Base-by-base conservation (phyloP, 2,113 vertebrate species). In the Pachycephala philippinensis region DNA sequence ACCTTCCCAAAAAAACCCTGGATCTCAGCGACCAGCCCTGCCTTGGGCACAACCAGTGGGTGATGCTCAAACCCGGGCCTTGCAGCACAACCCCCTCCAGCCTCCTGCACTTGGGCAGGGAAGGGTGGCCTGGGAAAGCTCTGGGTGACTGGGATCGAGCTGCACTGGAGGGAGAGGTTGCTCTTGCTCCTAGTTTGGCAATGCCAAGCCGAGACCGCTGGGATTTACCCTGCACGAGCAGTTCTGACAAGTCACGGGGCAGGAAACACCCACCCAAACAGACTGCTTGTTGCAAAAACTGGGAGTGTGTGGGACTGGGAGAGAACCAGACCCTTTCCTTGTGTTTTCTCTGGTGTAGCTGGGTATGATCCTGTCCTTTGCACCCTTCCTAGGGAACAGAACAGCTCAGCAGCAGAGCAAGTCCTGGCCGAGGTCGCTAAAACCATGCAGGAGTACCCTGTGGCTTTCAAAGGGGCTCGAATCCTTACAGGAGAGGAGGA, bases 401-500 rank as follows among this genome's bases (percentile, higher is more conserved):
- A 98, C 45, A 66, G 79, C 42, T 90, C 91, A 49, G 95, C 89
- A 8, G 96, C 98, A 5, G 70, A 37, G 33, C 96, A 94, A 81
- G 88, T 99, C 65, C 93, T 99, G 87, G 76, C 96, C 1, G 98
- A 98, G 60, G 98, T 99, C 0, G 42, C 89, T 9, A 93, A 97
- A 47, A 98, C 98, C 59, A 98, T 99, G 92, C 89, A 27, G 84
- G 95, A 98, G 11, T 99, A 99, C 80, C 98, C 98, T 1, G 97
- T 99, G 87, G 90, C 84, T 66, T 99, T 98, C 97, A 96, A 13
- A 52, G 98, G 98, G 6, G 98, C 98, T 14, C 93, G 69, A 6
- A 98, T 99, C 64, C 95, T 99, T 42, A 98, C 97, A 3, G 99
- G 99, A 39, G 96, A 98, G 27, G 97, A 98, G 37, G 99, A 99